These are phyloP conservation scores for Ecliptopera silaceata DNA, from an alignment of 2,888 invertebrate species.

Conservation along the genomic window DNA sequence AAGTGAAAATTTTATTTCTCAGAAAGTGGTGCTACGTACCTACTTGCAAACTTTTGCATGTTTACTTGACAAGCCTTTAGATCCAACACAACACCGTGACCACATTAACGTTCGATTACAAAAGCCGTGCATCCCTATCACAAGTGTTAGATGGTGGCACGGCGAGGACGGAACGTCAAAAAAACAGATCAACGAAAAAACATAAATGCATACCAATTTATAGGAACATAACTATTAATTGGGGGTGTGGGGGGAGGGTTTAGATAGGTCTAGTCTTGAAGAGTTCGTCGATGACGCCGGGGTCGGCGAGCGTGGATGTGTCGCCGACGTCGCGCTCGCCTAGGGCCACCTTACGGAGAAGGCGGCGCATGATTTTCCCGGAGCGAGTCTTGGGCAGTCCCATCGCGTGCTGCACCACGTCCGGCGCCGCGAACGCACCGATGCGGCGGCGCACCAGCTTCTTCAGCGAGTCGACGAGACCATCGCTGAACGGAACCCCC, in stretches of 20 bases:
- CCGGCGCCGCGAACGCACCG: conserved; percentile 98
- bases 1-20: too few relatives aligned
- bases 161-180: conserved; percentile 25
- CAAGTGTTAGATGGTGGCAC: conserved; percentile 6
- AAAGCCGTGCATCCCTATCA: conserved; percentile 1
- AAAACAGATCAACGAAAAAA: not conserved
- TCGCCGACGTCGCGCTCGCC: conserved; percentile 96
- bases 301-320: conserved; percentile 96
- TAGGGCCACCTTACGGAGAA: conserved; percentile 95
- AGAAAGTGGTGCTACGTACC: too few relatives aligned
- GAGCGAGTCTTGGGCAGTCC: conserved; percentile 98
- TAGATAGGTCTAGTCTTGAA: conserved; percentile 86
- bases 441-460: conserved; percentile 93
- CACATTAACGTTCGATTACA: conserved; percentile 2
- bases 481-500: conserved; percentile 86
- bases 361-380: conserved; percentile 98
- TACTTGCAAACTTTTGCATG: too few relatives aligned
- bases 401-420: conserved; percentile 96
- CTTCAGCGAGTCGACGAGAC: conserved; percentile 88
- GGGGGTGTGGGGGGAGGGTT: too few relatives aligned
- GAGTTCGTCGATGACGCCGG: conserved; percentile 91
- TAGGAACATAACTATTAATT: conserved; percentile 14
- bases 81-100: not conserved
- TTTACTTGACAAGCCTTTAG: too few relatives aligned
- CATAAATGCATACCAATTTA: conserved; percentile 19